Evolutionary conservation across 2,888 invertebrate genomes (phyloP).

Genomic region (Orthonevra nobilis): DNA sequence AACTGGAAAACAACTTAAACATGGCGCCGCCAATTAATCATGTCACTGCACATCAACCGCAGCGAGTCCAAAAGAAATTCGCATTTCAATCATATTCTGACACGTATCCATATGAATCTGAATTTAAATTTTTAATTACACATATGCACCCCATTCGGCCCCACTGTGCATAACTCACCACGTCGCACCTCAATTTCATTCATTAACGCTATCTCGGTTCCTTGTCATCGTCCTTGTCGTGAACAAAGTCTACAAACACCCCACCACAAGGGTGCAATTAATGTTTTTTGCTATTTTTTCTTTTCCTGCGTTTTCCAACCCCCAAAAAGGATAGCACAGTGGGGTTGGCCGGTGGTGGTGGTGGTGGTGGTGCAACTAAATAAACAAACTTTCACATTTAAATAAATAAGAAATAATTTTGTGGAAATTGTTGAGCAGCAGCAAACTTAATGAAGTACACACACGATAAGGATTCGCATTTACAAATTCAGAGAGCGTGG

Average conservation of each 20-base stretch:
- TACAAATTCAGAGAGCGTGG: conserved; percentile 36
- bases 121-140: conserved; percentile 67
- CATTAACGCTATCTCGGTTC: conserved; percentile 49
- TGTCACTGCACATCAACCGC: conserved; percentile 55
- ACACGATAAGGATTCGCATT: conserved; percentile 52
- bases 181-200: conserved; percentile 63
- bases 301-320: no score
- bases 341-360: not conserved
- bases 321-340: no score
- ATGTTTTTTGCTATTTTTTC: no score
- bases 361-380: conserved; percentile 7
- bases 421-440: conserved; percentile 24
- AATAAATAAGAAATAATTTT: conserved; percentile 60
- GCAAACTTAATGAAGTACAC: conserved; percentile 56
- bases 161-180: conserved; percentile 17
- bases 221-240: not conserved
- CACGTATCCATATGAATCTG: conserved; percentile 38
- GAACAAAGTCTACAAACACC: no score
- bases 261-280: conserved; percentile 23
- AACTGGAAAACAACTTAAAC: no score
- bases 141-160: not conserved
- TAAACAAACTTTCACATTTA: conserved; percentile 61
- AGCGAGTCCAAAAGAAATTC: conserved; percentile 23
- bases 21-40: conserved; percentile 43
- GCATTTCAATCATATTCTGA: conserved; percentile 62